Conservation (phyloP, 1,140 invertebrate genomes). For the Zaprionus ghesquierei region DNA sequence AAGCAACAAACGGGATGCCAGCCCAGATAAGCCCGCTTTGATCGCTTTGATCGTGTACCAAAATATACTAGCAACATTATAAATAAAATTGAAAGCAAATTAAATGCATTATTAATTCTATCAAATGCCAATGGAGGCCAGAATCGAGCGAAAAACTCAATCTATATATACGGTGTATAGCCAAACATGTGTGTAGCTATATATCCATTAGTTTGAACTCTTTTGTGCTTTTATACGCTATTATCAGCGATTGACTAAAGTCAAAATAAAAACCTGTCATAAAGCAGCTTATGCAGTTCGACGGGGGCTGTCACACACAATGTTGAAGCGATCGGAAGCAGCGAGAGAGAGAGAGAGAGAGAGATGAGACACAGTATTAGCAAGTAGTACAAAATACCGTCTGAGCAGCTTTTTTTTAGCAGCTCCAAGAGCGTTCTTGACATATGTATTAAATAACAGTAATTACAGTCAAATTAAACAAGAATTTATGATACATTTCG, state of each 20-base stretch:
- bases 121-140: conserved; percentile 12
- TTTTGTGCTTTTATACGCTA: conserved; percentile 7
- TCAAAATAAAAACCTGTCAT: conserved; percentile 7
- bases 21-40: conserved; percentile 10
- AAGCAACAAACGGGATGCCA: conserved; percentile 11
- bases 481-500: not conserved
- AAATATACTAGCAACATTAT: conserved; percentile 55
- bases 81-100: conserved; percentile 55
- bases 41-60: conserved; percentile 34
- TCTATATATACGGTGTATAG: not conserved
- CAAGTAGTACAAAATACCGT: not conserved
- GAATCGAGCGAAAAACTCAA: conserved; percentile 10
- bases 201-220: not conserved
- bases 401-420: not conserved
- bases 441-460: not conserved
- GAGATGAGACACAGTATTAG: not conserved
- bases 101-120: conserved; percentile 35
- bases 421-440: not conserved
- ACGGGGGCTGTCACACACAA: not conserved
- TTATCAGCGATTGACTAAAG: not conserved
- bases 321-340: not conserved
- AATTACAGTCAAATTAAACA: not conserved
- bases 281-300: conserved; percentile 7
- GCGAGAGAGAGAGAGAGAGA: not conserved
- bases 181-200: not conserved